Conservation (phyloP, 2,888 invertebrate species). For the Eupithecia inturbata region DNA sequence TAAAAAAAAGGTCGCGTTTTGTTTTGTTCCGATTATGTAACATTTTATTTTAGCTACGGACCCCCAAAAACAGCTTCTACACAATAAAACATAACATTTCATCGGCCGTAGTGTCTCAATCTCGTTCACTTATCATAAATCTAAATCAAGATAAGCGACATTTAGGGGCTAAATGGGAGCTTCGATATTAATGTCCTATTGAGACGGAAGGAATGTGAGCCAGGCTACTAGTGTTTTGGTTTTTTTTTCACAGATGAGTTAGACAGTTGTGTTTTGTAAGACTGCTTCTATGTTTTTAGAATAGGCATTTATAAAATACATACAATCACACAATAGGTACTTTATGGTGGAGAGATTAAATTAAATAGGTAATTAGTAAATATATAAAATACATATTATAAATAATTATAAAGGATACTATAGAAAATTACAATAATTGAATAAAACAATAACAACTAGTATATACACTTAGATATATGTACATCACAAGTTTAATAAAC, state of each 20-base stretch:
- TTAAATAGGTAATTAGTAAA: too few relatives aligned
- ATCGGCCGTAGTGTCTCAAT: slow-evolving; percentile 69
- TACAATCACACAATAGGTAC: too few relatives aligned
- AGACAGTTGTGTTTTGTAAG: not conserved
- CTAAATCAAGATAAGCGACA: slow-evolving; percentile 80
- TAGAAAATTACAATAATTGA: too few relatives aligned
- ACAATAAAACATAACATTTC: slow-evolving; percentile 50
- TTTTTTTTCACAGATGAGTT: slow-evolving; percentile 3
- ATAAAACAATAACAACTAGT: too few relatives aligned
- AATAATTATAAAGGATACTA: too few relatives aligned
- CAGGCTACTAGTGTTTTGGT: slow-evolving; percentile 27
- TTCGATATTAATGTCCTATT: slow-evolving; percentile 74
- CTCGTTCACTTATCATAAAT: slow-evolving; percentile 77
- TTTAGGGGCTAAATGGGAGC: slow-evolving; percentile 76
- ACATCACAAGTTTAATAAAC: too few relatives aligned
- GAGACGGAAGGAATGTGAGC: slow-evolving; percentile 52
- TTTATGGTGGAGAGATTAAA: too few relatives aligned
- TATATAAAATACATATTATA: too few relatives aligned
- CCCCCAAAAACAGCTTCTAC: slow-evolving; percentile 10
- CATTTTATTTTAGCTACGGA: not conserved
- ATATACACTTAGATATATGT: too few relatives aligned
- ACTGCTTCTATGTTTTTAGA: not conserved
- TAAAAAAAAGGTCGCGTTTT: not conserved
- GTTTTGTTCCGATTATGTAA: not conserved
- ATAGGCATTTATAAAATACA: not conserved